These are phyloP conservation scores for Pteria penguin DNA, from an alignment of 2,888 invertebrate species.

Conservation along the genomic window DNA sequence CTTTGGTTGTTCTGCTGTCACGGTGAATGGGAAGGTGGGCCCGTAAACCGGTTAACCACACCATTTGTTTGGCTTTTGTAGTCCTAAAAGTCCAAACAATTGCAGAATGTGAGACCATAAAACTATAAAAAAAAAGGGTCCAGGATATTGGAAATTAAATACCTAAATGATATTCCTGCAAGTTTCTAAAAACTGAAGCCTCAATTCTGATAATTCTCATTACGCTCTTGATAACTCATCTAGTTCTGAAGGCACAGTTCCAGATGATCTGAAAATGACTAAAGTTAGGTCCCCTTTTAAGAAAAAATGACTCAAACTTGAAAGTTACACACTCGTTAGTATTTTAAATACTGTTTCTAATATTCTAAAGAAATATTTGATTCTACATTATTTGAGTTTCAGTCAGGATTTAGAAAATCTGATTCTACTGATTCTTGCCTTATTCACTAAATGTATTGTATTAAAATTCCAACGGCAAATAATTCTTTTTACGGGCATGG, in stretches of 20 bases:
- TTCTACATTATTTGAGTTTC: slow-evolving; percentile 31
- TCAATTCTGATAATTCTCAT: slow-evolving; percentile 24
- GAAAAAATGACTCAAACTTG: too few relatives aligned
- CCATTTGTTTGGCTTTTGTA: too few relatives aligned
- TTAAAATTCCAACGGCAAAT: slow-evolving; percentile 22
- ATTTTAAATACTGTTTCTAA: slow-evolving; percentile 45
- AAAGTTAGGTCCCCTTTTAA: too few relatives aligned
- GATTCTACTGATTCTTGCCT: slow-evolving; percentile 39
- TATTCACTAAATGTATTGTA: slow-evolving; percentile 30
- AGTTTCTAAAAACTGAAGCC: slow-evolving; percentile 41
- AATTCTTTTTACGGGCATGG: slow-evolving; percentile 29
- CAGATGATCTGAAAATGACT: slow-evolving; percentile 37
- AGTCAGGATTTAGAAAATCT: slow-evolving; percentile 23
- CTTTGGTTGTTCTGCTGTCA: too few relatives aligned
- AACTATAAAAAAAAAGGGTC: too few relatives aligned
- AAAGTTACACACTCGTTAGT: slow-evolving; percentile 49
- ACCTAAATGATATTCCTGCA: slow-evolving; percentile 40
- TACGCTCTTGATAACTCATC: slow-evolving; percentile 40
- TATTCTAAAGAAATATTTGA: slow-evolving; percentile 35
- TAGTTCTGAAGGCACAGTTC: slow-evolving; percentile 36
- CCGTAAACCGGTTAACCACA: too few relatives aligned
- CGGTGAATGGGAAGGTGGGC: too few relatives aligned
- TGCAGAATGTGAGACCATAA: too few relatives aligned
- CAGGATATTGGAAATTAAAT: too few relatives aligned
- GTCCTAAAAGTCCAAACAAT: too few relatives aligned